These are phyloP conservation scores for Drosophila leontia DNA, from an alignment of 1,140 invertebrate genomes.

Conservation along the genomic window DNA sequence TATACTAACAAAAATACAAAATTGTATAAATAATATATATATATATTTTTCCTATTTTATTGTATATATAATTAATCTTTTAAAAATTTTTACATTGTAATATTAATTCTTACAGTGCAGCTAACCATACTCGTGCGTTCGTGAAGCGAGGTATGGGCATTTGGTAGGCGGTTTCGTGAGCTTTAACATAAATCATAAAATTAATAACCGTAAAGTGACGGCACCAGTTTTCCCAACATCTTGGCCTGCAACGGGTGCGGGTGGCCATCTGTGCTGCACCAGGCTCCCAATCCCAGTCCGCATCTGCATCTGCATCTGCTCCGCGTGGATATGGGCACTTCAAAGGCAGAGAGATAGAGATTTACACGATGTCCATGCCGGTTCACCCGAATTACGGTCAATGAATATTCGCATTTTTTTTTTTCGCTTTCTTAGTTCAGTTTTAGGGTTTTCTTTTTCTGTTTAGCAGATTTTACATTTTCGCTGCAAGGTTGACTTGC, in stretches of 20 bases:
- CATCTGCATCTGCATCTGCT: conserved; percentile 14
- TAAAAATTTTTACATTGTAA: too few species aligned
- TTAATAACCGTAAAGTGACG: conserved; percentile 84
- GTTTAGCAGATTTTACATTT: conserved; percentile 23
- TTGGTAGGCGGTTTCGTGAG: conserved; percentile 66
- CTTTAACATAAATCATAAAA: conserved; percentile 84
- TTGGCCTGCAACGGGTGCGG: conserved; percentile 66
- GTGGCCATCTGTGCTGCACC: conserved; percentile 53
- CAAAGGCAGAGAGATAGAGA: conserved; percentile 61
- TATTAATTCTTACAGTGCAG: background rate
- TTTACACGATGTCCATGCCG: conserved; percentile 51
- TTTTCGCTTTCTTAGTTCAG: conserved; percentile 13
- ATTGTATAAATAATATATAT: too few species aligned
- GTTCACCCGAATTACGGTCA: conserved; percentile 39
- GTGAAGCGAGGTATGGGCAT: conserved; percentile 16
- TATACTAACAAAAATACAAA: too few species aligned
- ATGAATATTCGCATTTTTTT: conserved; percentile 19
- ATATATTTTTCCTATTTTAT: too few species aligned
- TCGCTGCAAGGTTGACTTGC: conserved; percentile 27
- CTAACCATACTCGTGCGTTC: conserved; percentile 20
- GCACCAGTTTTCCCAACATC: conserved; percentile 73
- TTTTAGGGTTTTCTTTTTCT: conserved; percentile 9
- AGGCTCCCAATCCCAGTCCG: too few species aligned
- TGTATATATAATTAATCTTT: too few species aligned
- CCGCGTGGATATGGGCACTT: conserved; percentile 46